These are phyloP conservation scores for Myripristis murdjan DNA, from an alignment of 2,797 vertebrate species.

Conservation along the genomic window DNA sequence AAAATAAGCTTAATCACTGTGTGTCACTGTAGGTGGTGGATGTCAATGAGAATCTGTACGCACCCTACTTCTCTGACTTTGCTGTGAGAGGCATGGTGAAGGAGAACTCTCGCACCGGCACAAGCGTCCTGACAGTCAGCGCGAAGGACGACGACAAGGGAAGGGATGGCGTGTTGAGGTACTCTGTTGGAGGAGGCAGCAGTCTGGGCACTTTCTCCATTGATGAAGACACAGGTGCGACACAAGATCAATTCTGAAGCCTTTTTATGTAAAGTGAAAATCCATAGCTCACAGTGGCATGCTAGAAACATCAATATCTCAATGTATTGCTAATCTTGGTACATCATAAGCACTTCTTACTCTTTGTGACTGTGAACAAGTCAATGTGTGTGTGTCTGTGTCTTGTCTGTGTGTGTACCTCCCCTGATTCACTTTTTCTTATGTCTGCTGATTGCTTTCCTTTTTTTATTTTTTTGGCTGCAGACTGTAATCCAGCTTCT, in stretches of 20 bases:
- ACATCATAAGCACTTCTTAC: constrained; percentile 6
- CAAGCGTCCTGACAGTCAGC: constrained; percentile 90
- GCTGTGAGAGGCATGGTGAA: constrained; percentile 91
- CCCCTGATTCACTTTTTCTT: background rate
- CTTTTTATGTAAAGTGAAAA: constrained; percentile 76
- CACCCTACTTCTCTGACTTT: constrained; percentile 92
- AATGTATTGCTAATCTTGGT: constrained; percentile 25
- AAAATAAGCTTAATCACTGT: constrained; percentile 16
- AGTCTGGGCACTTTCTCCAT: constrained; percentile 94
- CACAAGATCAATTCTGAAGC: constrained; percentile 70
- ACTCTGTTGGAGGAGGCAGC: constrained; percentile 93
- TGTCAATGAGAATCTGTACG: constrained; percentile 95
- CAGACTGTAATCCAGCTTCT: background rate
- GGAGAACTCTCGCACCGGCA: constrained; percentile 93
- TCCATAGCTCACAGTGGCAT: constrained; percentile 52
- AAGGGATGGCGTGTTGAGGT: constrained; percentile 91
- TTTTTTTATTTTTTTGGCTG: background rate
- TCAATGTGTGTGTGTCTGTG: background rate
- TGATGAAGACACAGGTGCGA: constrained; percentile 96
- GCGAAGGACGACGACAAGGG: constrained; percentile 94
- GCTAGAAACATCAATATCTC: constrained; percentile 52
- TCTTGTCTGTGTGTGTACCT: too few relatives aligned
- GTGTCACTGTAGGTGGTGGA: constrained; percentile 87
- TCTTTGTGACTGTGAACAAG: background rate
- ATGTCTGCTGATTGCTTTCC: background rate